A percentile compares a stretch with the other conserved stretches of the same genome.
These are phyloP conservation scores for Zelostemma sp. DNA, from an alignment of 1,140 invertebrate genomes.

Conservation along the genomic window DNA sequence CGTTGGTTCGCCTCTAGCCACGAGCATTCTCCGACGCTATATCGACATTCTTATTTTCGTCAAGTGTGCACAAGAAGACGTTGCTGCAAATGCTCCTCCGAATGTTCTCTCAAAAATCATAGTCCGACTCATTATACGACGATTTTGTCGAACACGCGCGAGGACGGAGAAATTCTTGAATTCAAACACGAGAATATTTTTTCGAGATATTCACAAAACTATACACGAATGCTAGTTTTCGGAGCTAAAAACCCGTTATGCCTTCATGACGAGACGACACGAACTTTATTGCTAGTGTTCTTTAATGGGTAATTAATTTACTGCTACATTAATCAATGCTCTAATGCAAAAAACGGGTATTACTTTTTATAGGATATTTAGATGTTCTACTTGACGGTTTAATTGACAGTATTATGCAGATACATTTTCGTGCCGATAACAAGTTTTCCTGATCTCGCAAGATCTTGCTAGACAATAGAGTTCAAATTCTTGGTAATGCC, in stretches of 20 bases:
- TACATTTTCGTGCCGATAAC: no score
- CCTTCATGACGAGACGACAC: conserved; percentile 14
- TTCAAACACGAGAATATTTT: no score
- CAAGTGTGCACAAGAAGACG: no score
- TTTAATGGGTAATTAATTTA: conserved; percentile 29
- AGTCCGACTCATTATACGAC: no score
- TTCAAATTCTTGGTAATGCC: conserved; percentile 27
- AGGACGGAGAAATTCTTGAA: background rate
- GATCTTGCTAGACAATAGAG: conserved; percentile 28
- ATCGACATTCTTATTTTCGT: conserved; percentile 45
- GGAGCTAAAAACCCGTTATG: conserved; percentile 20
- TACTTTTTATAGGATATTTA: background rate
- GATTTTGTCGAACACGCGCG: no score
- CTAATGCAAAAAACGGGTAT: conserved; percentile 4
- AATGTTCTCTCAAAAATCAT: no score
- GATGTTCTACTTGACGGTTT: no score
- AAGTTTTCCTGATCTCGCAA: no score
- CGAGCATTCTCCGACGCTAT: conserved; percentile 60
- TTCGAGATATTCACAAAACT: no score
- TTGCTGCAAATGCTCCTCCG: no score
- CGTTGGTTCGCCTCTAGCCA: conserved; percentile 57
- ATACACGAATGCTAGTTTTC: background rate
- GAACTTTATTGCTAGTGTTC: conserved; percentile 17
- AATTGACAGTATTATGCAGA: no score
- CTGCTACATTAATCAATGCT: conserved; percentile 21